Base-by-base conservation (phyloP, 2,888 invertebrate genomes). In the Encarsia formosa region DNA sequence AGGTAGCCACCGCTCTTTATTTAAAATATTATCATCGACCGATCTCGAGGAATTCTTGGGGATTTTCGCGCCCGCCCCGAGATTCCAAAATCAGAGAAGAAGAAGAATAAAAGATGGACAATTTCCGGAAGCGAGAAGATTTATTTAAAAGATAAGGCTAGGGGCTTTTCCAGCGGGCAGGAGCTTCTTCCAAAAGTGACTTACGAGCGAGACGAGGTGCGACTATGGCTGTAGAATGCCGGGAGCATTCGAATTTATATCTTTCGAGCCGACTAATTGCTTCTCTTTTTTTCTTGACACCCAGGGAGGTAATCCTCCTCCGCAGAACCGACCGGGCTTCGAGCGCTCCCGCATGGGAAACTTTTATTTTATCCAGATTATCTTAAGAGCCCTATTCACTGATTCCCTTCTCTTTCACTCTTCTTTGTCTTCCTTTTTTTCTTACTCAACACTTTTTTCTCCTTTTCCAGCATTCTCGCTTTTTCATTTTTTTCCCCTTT, bases 61-160 rank as follows among this genome's bases (percentile, higher is more conserved):
- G 51, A 48, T 57, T 53, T 54, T 53, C 57, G 51, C 51, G 41
- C 39, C 48, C 16, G 40, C 31, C 56, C 46, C 49, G 55, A 16
- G 5, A 22, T 8, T 6, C 2, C 5, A 46, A 8, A 29, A 5
- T 11, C 6, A 8, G 5, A 31, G 11, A 31, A 4, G 34, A 9
- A 26, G 4, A 46, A 4, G 32, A 13, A 26, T 22, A 32, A 57
- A 61, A 70, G 68, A 70, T 65, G 63, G 64, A 69, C 67, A 69
- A 67, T 70, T 73, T 72, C 70, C 72, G 73, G 73, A 72, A 70
- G 64, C 67, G 64, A 59, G 58, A 61, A 71, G 68, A 71, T 72
- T 64, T 66, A 70, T 68, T 69, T 60, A 56, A 11, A 18, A 9
- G 24, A 37, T 37, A 37, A 9, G 37, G 18, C 8, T 5, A 9